Evolutionary conservation across 2,888 invertebrate genomes (phyloP).

Genomic region (Drosophila merina): DNA sequence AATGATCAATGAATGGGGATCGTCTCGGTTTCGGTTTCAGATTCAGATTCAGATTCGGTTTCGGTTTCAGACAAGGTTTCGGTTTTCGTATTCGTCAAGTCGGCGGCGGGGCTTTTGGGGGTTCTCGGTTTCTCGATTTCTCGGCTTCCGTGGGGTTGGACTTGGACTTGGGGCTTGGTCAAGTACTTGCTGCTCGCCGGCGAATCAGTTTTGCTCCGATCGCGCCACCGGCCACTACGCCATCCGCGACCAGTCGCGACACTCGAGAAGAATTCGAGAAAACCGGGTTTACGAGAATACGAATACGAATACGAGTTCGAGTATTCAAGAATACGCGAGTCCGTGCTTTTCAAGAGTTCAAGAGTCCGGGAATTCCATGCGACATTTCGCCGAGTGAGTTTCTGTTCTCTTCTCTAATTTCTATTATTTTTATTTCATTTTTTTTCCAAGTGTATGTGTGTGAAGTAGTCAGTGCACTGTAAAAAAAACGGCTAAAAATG

Average conservation of each 20-base stretch:
- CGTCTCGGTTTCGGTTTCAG: slow-evolving; percentile 9
- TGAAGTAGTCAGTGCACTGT: neutral
- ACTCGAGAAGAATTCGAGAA: slow-evolving; percentile 17
- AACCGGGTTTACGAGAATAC: neutral
- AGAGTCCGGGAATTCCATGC: slow-evolving; percentile 8
- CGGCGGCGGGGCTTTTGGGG: slow-evolving; percentile 1
- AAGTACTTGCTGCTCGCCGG: slow-evolving; percentile 53
- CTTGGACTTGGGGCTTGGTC: slow-evolving; percentile 60
- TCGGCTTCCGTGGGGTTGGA: slow-evolving; percentile 57
- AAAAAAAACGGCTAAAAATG: neutral
- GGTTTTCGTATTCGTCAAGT: slow-evolving; percentile 1
- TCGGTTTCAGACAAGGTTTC: slow-evolving; percentile 39
- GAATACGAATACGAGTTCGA: no score
- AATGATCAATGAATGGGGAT: slow-evolving; percentile 7
- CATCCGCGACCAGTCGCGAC: neutral
- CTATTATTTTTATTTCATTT: neutral
- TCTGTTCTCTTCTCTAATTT: slow-evolving; percentile 10
- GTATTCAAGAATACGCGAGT: neutral
- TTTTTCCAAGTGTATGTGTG: slow-evolving; percentile 2
- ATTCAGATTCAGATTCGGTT: slow-evolving; percentile 35
- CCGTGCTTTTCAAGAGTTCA: neutral
- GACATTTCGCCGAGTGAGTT: slow-evolving; percentile 31
- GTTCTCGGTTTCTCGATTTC: slow-evolving; percentile 2
- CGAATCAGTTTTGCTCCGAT: slow-evolving; percentile 79
- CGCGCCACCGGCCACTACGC: slow-evolving; percentile 73